Percentiles rank a stretch among this genome's conserved stretches.
These are phyloP conservation scores for Tridacna crocea DNA, from an alignment of 2,888 invertebrate genomes.

Conservation along the genomic window DNA sequence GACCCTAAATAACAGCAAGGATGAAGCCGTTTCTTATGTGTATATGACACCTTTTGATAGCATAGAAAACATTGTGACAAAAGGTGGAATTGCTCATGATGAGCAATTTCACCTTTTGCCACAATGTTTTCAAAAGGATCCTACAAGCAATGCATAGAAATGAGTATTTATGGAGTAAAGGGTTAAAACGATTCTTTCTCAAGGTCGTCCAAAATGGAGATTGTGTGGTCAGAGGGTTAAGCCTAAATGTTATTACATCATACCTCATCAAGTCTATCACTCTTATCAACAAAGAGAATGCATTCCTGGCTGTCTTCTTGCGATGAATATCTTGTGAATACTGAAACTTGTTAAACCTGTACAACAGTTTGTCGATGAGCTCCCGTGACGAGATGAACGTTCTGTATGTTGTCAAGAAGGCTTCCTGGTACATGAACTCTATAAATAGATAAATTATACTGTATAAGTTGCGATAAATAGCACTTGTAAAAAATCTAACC, in stretches of 20 bases:
- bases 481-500: too few relatives aligned
- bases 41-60: too few relatives aligned
- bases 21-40: too few relatives aligned
- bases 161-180: too few relatives aligned
- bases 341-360: slow-evolving; percentile 91
- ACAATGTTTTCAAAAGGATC: too few relatives aligned
- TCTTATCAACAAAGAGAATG: slow-evolving; percentile 95
- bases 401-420: slow-evolving; percentile 98
- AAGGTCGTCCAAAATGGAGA: background rate
- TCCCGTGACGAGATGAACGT: slow-evolving; percentile 96
- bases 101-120: too few relatives aligned
- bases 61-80: too few relatives aligned
- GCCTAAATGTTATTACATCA: background rate
- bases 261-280: slow-evolving; percentile 98
- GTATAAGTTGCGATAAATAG: too few relatives aligned
- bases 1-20: too few relatives aligned
- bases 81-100: too few relatives aligned
- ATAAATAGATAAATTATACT: slow-evolving; percentile 62
- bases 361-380: slow-evolving; percentile 93
- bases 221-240: background rate
- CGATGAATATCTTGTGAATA: slow-evolving; percentile 83
- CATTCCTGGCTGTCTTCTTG: slow-evolving; percentile 91
- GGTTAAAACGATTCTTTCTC: background rate
- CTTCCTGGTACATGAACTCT: slow-evolving; percentile 98
- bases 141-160: too few relatives aligned